phyloP scores from a whole-genome alignment of 2,888 invertebrate species.

The Caenorhabditis japonica region DNA sequence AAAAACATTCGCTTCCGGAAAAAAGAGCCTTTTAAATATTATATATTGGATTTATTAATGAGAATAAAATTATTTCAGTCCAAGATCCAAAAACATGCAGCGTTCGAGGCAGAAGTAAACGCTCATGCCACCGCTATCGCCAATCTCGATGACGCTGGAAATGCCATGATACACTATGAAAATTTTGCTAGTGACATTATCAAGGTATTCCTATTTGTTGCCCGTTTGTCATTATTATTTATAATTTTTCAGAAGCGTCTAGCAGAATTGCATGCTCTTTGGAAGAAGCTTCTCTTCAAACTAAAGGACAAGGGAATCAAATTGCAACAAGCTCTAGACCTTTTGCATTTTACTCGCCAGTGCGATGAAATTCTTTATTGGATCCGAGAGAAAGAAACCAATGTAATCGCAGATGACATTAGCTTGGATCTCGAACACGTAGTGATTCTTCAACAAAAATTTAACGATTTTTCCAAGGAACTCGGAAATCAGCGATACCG shows the following conservation, averaged over 20 bases:
- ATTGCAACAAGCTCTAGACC: constrained; percentile 93
- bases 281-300: constrained; percentile 93
- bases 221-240: too few species aligned
- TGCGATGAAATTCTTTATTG: constrained; percentile 99
- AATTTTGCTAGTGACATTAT: constrained; percentile 97
- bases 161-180: constrained; percentile 95
- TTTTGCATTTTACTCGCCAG: constrained; percentile 97
- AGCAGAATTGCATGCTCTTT: constrained; percentile 90
- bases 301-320: constrained; percentile 96
- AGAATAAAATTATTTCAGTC: constrained; percentile 81
- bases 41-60: too few species aligned
- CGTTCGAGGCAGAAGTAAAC: constrained; percentile 98
- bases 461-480: constrained; percentile 96
- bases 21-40: constrained; percentile 29
- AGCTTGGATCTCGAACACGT: constrained; percentile 98
- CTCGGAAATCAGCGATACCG: constrained; percentile 96
- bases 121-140: constrained; percentile 98
- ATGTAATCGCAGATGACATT: constrained; percentile 96
- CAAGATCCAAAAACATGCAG: constrained; percentile 97
- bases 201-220: too few species aligned
- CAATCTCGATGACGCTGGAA: constrained; percentile 93
- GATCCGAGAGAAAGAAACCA: constrained; percentile 98
- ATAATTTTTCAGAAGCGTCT: constrained; percentile 79
- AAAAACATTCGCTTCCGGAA: not conserved
- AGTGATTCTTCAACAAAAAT: constrained; percentile 97